phyloP scores from a whole-genome alignment of 2,888 invertebrate species.

The Petrolisthes cinctipes region DNA sequence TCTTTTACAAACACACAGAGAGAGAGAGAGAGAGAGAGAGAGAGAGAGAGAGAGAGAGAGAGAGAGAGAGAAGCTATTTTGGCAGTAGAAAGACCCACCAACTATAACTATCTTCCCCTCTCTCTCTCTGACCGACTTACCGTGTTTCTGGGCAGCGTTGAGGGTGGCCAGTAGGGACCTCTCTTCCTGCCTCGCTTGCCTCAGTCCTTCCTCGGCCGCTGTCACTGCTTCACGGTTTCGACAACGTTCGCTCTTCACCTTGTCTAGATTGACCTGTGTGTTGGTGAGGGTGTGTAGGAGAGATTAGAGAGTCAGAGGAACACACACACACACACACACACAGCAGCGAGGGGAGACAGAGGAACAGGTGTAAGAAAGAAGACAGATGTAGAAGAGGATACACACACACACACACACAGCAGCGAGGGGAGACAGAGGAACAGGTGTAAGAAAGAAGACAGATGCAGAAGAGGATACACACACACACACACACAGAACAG shows the following conservation, averaged over 20 bases:
- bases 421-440: too few species aligned
- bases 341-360: background rate
- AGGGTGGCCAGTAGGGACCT: slow-evolving; percentile 21
- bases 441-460: too few species aligned
- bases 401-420: too few species aligned
- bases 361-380: too few species aligned
- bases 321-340: too few species aligned
- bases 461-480: too few species aligned
- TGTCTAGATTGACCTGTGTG: slow-evolving; percentile 51
- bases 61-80: too few species aligned
- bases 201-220: slow-evolving; percentile 41
- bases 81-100: background rate
- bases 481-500: too few species aligned
- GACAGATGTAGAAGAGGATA: background rate
- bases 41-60: too few species aligned
- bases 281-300: background rate
- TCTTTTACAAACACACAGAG: too few species aligned
- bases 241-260: slow-evolving; percentile 32
- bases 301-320: background rate
- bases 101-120: background rate
- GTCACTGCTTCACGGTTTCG: background rate
- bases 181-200: slow-evolving; percentile 41
- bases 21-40: too few species aligned
- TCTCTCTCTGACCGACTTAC: slow-evolving; percentile 21
- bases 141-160: slow-evolving; percentile 35